Evolutionary conservation across 2,797 vertebrate genomes (phyloP).

Genomic region (Rachycentron canadum): DNA sequence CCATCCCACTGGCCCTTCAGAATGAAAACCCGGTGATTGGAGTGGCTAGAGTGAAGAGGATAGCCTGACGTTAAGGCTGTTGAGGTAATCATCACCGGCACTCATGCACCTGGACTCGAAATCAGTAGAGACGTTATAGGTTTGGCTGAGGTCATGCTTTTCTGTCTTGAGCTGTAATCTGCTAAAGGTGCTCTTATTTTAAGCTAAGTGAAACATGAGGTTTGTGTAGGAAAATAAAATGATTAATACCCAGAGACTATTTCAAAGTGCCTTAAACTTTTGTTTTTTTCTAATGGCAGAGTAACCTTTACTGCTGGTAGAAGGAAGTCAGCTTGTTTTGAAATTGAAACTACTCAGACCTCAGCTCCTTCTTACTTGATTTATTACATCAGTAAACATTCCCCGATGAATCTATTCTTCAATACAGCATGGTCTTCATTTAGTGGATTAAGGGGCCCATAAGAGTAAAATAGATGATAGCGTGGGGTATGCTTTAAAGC

Average conservation of each 20-base stretch:
- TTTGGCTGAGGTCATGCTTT: constrained; percentile 33
- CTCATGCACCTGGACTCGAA: constrained; percentile 63
- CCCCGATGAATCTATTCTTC: neutral
- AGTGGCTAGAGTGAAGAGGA: constrained; percentile 64
- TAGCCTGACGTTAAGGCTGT: constrained; percentile 49
- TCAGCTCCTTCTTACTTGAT: neutral
- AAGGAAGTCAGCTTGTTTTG: too few species aligned
- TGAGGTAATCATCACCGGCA: constrained; percentile 62
- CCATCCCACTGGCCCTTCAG: constrained; percentile 60
- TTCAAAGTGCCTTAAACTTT: neutral
- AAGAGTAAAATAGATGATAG: too few species aligned
- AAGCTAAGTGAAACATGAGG: constrained; percentile 7
- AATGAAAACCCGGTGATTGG: constrained; percentile 77
- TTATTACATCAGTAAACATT: neutral
- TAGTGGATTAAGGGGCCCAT: too few species aligned
- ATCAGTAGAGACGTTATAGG: constrained; percentile 32
- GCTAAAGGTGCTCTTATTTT: neutral
- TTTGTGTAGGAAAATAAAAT: neutral
- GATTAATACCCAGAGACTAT: neutral
- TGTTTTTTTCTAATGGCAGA: too few species aligned
- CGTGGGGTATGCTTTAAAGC: too few species aligned
- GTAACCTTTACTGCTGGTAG: neutral
- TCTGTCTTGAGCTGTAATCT: constrained; percentile 37
- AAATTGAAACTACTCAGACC: too few species aligned
- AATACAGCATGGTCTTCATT: too few species aligned